phyloP scores from a whole-genome alignment of 2,888 invertebrate species.

The Pediacus dermestoides region DNA sequence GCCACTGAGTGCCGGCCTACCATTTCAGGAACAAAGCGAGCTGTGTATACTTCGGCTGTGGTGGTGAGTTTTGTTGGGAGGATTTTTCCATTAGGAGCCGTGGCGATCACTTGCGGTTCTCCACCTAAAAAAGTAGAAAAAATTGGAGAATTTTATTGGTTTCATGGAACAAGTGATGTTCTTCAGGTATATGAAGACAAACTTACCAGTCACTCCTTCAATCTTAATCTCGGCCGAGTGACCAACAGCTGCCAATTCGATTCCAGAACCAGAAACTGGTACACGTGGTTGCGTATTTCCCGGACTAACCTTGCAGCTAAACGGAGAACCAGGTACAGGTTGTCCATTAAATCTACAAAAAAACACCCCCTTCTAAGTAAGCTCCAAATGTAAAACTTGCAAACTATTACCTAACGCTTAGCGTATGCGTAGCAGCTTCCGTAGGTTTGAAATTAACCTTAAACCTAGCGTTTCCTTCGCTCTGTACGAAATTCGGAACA shows the following conservation, averaged over 20 bases:
- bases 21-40: slow-evolving; percentile 77
- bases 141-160: too few relatives aligned
- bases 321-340: slow-evolving; percentile 87
- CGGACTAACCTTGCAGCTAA: slow-evolving; percentile 75
- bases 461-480: slow-evolving; percentile 95
- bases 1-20: slow-evolving; percentile 85
- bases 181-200: too few relatives aligned
- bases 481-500: slow-evolving; percentile 96
- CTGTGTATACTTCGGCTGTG: slow-evolving; percentile 67
- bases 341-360: slow-evolving; percentile 63
- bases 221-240: slow-evolving; percentile 59
- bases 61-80: slow-evolving; percentile 69
- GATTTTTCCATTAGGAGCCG: slow-evolving; percentile 79
- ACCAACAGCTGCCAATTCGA: slow-evolving; percentile 68
- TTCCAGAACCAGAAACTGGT: slow-evolving; percentile 62
- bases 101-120: slow-evolving; percentile 69
- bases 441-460: slow-evolving; percentile 93
- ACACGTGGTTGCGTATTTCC: slow-evolving; percentile 61
- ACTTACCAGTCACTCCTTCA: slow-evolving; percentile 52
- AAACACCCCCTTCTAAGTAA: slow-evolving; percentile 8
- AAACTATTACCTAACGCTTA: slow-evolving; percentile 85
- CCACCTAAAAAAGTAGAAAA: slow-evolving; percentile 46
- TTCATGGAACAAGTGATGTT: too few relatives aligned
- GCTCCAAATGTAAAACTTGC: slow-evolving; percentile 9
- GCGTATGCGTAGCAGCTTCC: slow-evolving; percentile 84